Evolutionary conservation across 2,888 invertebrate species (phyloP), one percentile per base, ranked within the genome.

Genomic region (Drosophila kambysellisi): DNA sequence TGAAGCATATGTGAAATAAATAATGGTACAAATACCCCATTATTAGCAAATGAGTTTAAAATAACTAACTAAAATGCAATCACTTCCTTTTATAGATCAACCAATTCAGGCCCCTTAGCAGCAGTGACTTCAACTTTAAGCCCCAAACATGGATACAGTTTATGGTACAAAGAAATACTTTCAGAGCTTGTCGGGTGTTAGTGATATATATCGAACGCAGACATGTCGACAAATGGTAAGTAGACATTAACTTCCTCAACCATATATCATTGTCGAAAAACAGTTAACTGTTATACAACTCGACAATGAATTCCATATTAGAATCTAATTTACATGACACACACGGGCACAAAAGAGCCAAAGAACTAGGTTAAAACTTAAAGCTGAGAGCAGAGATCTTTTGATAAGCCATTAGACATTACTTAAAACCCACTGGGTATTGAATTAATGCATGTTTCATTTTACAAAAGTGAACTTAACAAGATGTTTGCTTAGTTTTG

Each of bases 161-260:
- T 93, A 93, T 76, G 93, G 93, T 29, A 93, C 93, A 68, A 93
- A 93, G 83, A 93, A 93, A 74, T 93, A 93, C 74, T 93, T 93
- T 71, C 93, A 93, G 75, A 93, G 93, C 71, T 85, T 93, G 79
- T 93, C 93, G 59, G 92, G 91, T 58, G 92, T 91, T 58, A 93
- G 92, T 74, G 93, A 93, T 82, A 92, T 93, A 69, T 93, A 93
- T 82, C 91, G 93, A 29, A 88, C 91, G 56, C 92, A 91, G 76
- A 91, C 92, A 71, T 92, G 92, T 77, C 91, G 93, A 70, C 91
- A 91, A 74, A 89, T 93, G 93, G 93, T 93, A 81, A 93, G 93
- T 92, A 50, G 29, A 54, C 50, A 39, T 29, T 25, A 15, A 25
- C 46, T 29, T 61, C 56, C 56, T 43, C 8, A 15, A 50, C 30